Evolutionary conservation across 2,797 vertebrate genomes (phyloP), one percentile per base, ranked within the genome.

Genomic region (Sebastes reedi): DNA sequence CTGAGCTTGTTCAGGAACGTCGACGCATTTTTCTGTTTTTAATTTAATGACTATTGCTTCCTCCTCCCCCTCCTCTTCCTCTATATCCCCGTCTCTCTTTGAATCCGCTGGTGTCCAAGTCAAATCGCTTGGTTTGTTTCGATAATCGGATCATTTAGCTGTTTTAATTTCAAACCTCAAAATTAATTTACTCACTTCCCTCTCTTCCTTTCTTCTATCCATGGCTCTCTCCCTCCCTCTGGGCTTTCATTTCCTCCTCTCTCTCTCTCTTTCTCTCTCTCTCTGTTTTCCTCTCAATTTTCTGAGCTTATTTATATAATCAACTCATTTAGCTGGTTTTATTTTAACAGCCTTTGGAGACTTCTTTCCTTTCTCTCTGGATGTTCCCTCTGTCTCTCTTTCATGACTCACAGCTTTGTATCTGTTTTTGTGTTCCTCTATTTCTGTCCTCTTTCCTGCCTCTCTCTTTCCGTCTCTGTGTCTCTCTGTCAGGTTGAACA

Each of bases 131-230:
- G 59, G 75, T 84, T 90, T 91, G 75, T 87, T 91, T 71, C 72
- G 83, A 75, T 93, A 91, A 92, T 91, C 72, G 79, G 85, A 87
- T 88, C 88, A 91, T 90, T 94, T 91, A 83, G 80, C 82, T 58
- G 80, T 87, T 91, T 92, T 91, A 84, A 90, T 93, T 89, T 88
- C 75, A 84, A 88, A 83, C 80, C 80, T 81, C 72, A 62, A 67
- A 84, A 88, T 77, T 18, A 82, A 88, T 89, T 79, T 61, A 36
- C 42, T 71, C 64, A 30, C 81, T 78, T 60, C 73, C 74, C 65
- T 83, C 59, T 75, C 65, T 72, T 76, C 66, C 39, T 88, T 69
- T 78, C 59, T 84, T 82, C 80, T 52, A 71, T 83, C 52, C 34
- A 0, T 20, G 59, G 6, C 50, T 32, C 46, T 60, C 42, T 79